Conservation (phyloP, 2,797 vertebrate species). For the Cheirogaleus major region DNA sequence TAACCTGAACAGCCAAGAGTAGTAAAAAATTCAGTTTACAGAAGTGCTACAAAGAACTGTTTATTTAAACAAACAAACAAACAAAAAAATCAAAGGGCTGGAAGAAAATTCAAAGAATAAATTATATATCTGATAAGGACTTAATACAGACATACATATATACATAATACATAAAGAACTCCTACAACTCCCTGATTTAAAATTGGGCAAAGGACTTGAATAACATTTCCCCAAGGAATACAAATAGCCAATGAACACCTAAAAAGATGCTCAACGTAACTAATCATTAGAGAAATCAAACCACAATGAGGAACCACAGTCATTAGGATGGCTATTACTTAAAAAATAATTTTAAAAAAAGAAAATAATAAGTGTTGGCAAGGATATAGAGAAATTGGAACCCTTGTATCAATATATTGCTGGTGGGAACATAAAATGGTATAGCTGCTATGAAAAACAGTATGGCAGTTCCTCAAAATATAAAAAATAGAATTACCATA, state of each 20-base stretch:
- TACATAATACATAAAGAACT: not conserved
- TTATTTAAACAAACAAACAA: not conserved
- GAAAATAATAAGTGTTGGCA: not conserved
- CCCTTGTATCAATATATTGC: not conserved
- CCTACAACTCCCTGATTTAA: conserved; percentile 1
- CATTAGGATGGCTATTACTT: not conserved
- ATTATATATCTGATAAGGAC: not conserved
- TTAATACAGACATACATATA: not conserved
- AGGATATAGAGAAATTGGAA: not conserved
- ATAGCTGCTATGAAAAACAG: not conserved
- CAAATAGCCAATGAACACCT: not conserved
- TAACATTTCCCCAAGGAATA: not conserved
- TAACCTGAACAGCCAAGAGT: not conserved
- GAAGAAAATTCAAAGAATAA: not conserved
- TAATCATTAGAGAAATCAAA: conserved; percentile 21
- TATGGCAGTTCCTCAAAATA: not conserved
- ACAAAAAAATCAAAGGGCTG: not conserved
- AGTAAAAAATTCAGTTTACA: not conserved
- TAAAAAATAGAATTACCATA: not conserved
- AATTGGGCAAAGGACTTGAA: not conserved
- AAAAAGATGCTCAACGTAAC: not conserved
- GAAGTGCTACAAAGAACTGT: not conserved
- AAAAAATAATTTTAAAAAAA: not conserved
- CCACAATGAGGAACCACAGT: not conserved
- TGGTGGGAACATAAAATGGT: not conserved